Percentiles rank a stretch among this genome's conserved stretches.
Evolutionary conservation across 2,797 vertebrate species (phyloP).

Genomic region (Onychomys arenicola): DNA sequence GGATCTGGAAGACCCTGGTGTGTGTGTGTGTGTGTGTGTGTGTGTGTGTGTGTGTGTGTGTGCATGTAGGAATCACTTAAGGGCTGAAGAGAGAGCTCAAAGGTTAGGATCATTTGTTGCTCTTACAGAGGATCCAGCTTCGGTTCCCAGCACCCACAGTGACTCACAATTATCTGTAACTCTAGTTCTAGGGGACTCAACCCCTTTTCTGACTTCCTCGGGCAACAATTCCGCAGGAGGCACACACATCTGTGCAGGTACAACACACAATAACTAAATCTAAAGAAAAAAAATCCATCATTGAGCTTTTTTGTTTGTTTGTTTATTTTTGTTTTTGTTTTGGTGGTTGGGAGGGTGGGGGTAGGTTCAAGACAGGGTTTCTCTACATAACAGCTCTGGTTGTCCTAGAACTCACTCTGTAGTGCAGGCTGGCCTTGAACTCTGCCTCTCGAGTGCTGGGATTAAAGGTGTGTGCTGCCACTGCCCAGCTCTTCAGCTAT

Average conservation of each 20-base stretch:
- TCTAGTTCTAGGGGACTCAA: not conserved
- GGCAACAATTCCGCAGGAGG: not conserved
- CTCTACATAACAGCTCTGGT: not conserved
- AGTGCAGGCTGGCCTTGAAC: not conserved
- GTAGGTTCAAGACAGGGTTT: not conserved
- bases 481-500: not conserved
- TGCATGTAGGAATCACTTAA: not conserved
- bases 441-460: not conserved
- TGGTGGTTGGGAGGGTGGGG: not conserved
- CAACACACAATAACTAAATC: not conserved
- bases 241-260: not conserved
- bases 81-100: not conserved
- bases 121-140: not conserved
- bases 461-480: not conserved
- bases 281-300: not conserved
- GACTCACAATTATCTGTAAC: not conserved
- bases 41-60: not conserved
- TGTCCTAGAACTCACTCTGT: not conserved
- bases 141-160: not conserved
- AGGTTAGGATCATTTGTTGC: not conserved
- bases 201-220: not conserved
- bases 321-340: not conserved
- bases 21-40: not conserved
- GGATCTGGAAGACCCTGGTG: not conserved
- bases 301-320: not conserved